A percentile compares a stretch with the other conserved stretches of the same genome.
These are phyloP conservation scores for Agelaius phoeniceus DNA, from an alignment of 2,113 vertebrate genomes.

Conservation along the genomic window DNA sequence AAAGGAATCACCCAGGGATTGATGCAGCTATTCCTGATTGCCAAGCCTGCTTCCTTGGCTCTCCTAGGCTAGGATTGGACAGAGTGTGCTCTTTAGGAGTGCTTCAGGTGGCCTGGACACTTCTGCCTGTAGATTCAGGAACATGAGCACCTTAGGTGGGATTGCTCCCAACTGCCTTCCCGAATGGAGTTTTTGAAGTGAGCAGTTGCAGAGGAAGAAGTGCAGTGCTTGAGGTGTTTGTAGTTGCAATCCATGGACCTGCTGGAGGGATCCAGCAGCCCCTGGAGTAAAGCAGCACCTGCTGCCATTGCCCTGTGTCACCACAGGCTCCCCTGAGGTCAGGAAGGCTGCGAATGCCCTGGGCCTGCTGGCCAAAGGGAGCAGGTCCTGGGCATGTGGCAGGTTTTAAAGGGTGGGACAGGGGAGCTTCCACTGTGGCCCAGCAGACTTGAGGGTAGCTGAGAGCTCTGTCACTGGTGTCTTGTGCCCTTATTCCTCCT, in stretches of 20 bases:
- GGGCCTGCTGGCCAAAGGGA: neutral
- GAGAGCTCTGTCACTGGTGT: neutral
- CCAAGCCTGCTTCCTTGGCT: neutral
- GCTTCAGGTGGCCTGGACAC: neutral
- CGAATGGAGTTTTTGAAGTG: neutral
- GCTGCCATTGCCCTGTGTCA: neutral
- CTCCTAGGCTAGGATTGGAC: neutral
- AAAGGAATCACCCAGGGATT: neutral
- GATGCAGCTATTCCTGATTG: neutral
- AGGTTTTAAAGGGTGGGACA: neutral
- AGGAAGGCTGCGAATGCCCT: neutral
- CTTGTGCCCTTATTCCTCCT: neutral
- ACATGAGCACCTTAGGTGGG: neutral
- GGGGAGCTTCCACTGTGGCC: neutral
- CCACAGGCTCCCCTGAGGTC: neutral
- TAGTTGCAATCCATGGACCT: accelerated
- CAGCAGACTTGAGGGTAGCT: neutral
- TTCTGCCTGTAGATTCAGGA: neutral
- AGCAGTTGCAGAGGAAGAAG: neutral
- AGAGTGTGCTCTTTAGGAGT: neutral
- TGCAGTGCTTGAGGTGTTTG: neutral
- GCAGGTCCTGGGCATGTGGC: neutral
- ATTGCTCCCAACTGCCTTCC: neutral
- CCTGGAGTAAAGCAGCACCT: neutral
- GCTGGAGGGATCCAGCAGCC: neutral